Conservation (phyloP, 2,888 invertebrate genomes). For the Volucella bombylans region DNA sequence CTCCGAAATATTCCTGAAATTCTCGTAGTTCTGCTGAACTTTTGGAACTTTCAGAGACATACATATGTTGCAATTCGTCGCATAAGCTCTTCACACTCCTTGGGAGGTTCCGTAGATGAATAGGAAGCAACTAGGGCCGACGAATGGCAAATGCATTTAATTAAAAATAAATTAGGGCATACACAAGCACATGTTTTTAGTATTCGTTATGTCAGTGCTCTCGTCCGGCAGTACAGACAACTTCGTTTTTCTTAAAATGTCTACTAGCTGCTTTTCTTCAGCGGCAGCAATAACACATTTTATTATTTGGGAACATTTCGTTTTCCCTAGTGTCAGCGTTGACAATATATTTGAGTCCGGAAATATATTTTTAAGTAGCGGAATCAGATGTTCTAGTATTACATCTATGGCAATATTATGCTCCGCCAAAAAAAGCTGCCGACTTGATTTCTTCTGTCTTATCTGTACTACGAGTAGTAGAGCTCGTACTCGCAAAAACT, state of each 20-base stretch:
- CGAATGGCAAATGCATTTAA: constrained; percentile 27
- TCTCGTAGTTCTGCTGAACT: constrained; percentile 25
- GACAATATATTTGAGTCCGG: constrained; percentile 11
- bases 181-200: neutral
- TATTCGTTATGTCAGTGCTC: constrained; percentile 10
- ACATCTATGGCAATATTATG: constrained; percentile 1
- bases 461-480: no score
- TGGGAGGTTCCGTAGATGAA: neutral
- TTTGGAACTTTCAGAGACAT: constrained; percentile 25
- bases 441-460: no score
- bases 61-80: neutral
- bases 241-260: neutral
- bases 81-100: no score
- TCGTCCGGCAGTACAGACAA: constrained; percentile 14
- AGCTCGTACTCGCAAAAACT: no score
- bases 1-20: constrained; percentile 27
- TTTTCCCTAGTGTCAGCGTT: constrained; percentile 7
- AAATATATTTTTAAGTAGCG: constrained; percentile 6
- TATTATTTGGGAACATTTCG: constrained; percentile 36
- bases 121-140: constrained; percentile 23
- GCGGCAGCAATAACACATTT: constrained; percentile 17
- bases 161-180: constrained; percentile 19
- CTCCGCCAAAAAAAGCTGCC: no score
- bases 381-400: constrained; percentile 17
- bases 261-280: constrained; percentile 14